Conservation (phyloP, 2,113 vertebrate genomes). For the Psettodes erumei region DNA sequence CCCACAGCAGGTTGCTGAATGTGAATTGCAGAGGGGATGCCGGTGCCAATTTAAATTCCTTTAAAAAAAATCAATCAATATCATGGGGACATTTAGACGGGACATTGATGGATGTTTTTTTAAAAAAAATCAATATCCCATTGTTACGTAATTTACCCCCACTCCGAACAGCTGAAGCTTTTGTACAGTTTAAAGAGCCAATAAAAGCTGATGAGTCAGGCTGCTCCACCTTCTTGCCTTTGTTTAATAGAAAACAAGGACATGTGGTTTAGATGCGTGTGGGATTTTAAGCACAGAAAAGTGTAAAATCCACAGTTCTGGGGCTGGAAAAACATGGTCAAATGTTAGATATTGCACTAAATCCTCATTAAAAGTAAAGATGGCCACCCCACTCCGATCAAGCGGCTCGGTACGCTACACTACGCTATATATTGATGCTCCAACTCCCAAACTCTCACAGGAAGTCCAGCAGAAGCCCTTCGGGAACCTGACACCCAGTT, state of each 20-base stretch:
- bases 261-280: background rate
- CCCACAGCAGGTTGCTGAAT: slow-evolving; percentile 27
- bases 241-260: background rate
- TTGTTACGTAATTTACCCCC: slow-evolving; percentile 28
- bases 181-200: background rate
- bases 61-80: slow-evolving; percentile 48
- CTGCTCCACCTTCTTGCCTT: background rate
- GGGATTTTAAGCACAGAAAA: background rate
- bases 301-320: background rate
- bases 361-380: background rate
- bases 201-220: no score
- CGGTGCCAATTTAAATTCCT: background rate
- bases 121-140: slow-evolving; percentile 41
- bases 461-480: slow-evolving; percentile 49
- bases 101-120: slow-evolving; percentile 38
- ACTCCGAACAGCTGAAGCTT: background rate
- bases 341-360: background rate
- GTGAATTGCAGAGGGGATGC: background rate
- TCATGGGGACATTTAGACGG: slow-evolving; percentile 6
- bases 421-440: slow-evolving; percentile 13
- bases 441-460: slow-evolving; percentile 49
- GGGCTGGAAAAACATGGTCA: background rate
- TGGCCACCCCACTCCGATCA: background rate
- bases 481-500: slow-evolving; percentile 64
- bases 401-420: background rate